Percentiles rank a stretch among this genome's conserved stretches.
These are phyloP conservation scores for Corapipo altera DNA, from an alignment of 2,113 vertebrate species.

Conservation along the genomic window DNA sequence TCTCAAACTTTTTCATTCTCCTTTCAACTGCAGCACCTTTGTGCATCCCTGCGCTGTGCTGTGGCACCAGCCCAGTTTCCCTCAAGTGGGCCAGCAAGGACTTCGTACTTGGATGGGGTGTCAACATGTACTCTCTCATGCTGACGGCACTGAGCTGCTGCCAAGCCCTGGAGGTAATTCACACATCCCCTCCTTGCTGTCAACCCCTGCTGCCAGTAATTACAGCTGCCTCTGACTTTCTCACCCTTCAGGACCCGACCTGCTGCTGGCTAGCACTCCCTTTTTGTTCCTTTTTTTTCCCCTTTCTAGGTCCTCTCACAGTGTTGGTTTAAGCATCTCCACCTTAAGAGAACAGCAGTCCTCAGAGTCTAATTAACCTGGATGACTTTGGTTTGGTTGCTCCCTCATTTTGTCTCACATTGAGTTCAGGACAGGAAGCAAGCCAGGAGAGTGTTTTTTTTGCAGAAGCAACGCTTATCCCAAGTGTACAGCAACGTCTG, in stretches of 20 bases:
- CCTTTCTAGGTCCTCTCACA: background rate
- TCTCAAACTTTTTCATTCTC: background rate
- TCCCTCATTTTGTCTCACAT: rapidly evolving
- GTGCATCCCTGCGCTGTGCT: background rate
- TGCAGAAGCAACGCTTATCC: background rate
- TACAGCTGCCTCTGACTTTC: background rate
- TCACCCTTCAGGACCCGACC: background rate
- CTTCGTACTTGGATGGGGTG: background rate
- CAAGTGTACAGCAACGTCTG: background rate
- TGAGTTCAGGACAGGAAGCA: rapidly evolving
- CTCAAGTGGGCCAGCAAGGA: background rate
- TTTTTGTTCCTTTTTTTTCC: background rate
- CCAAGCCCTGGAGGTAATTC: background rate
- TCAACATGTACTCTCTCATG: background rate
- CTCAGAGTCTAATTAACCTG: background rate
- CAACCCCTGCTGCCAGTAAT: background rate
- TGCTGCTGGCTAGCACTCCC: rapidly evolving
- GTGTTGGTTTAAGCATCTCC: background rate
- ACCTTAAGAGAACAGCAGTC: background rate
- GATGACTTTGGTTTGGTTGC: background rate
- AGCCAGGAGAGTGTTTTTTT: rapidly evolving
- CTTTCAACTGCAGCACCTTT: rapidly evolving
- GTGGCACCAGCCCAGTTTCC: background rate
- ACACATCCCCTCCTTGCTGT: background rate
- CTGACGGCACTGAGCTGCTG: background rate